These are phyloP conservation scores for Mycalesis mineus DNA, from an alignment of 2,888 invertebrate species.

Conservation along the genomic window DNA sequence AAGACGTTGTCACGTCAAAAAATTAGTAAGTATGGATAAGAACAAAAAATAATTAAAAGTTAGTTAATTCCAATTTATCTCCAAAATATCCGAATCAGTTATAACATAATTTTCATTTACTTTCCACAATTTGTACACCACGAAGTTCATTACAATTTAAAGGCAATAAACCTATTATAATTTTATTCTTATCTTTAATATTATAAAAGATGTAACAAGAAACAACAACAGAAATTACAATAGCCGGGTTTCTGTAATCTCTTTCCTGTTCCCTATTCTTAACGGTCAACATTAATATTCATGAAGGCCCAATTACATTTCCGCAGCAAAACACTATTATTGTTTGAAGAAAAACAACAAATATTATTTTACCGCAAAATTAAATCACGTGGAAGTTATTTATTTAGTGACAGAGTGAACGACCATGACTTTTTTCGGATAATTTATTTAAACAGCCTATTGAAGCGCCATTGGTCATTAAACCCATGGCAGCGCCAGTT, in stretches of 20 bases:
- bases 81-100: no score
- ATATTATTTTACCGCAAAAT: background rate
- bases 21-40: no score
- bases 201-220: background rate
- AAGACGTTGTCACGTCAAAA: no score
- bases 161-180: background rate
- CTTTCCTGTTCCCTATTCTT: slow-evolving; percentile 14
- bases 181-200: background rate
- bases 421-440: no score
- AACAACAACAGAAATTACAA: background rate
- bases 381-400: background rate
- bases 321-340: background rate
- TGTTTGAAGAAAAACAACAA: background rate
- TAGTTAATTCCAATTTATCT: no score
- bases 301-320: slow-evolving; percentile 9
- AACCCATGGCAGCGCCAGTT: no score
- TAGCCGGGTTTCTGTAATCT: background rate
- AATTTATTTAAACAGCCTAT: no score
- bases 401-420: background rate
- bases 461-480: no score
- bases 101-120: no score
- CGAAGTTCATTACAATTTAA: background rate
- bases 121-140: no score
- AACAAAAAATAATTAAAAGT: no score
- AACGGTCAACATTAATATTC: slow-evolving; percentile 18